Evolutionary conservation across 2,797 vertebrate genomes (phyloP).

Genomic region (Rhincodon typus): DNA sequence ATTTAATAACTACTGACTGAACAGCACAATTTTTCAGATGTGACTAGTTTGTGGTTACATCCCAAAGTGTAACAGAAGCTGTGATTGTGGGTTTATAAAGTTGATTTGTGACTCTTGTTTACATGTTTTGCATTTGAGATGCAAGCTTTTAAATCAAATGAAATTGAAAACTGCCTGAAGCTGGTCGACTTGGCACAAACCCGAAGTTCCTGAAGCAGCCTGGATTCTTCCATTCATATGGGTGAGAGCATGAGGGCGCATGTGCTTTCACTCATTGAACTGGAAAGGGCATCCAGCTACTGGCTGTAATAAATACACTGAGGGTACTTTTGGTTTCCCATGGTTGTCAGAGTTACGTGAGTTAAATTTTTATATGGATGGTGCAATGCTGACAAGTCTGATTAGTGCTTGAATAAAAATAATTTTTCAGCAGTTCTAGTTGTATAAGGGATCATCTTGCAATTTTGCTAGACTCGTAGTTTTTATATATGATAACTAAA

Average conservation of each 20-base stretch:
- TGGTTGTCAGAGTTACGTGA: conserved; percentile 33
- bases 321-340: conserved; percentile 26
- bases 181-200: not conserved
- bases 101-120: not conserved
- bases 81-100: not conserved
- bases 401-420: not conserved
- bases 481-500: not conserved
- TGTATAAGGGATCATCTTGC: not conserved
- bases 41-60: not conserved
- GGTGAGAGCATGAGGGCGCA: not conserved
- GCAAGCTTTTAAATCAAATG: not conserved
- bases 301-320: conserved; percentile 9
- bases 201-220: not conserved
- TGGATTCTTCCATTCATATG: conserved; percentile 9
- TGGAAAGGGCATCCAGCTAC: conserved; percentile 25
- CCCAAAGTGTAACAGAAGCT: not conserved
- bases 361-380: conserved; percentile 21
- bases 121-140: not conserved
- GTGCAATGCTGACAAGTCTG: not conserved
- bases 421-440: not conserved
- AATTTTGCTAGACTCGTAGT: no score
- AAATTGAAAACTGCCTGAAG: conserved; percentile 32
- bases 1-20: not conserved
- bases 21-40: not conserved
- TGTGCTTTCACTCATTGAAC: conserved; percentile 29